phyloP scores from a whole-genome alignment of 2,797 vertebrate species.

The Buceros bicornis region DNA sequence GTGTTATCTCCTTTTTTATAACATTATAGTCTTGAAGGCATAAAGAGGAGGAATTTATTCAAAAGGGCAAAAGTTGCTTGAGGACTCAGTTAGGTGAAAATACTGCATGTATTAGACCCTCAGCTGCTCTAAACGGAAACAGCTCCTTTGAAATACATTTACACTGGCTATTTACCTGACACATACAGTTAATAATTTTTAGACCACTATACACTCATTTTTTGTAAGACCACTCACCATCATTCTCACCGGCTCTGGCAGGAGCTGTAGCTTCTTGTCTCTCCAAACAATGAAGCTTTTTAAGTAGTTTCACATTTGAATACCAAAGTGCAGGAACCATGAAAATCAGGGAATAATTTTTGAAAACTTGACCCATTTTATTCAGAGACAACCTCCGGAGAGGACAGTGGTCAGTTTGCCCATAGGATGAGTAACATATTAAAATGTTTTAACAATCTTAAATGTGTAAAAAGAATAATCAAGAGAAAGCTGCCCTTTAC shows the following conservation, averaged over 20 bases:
- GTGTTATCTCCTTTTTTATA: neutral
- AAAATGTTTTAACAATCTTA: neutral
- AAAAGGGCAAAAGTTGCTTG: neutral
- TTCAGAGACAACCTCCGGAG: neutral
- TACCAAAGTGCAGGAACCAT: neutral
- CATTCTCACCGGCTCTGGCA: neutral
- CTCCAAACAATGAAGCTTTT: neutral
- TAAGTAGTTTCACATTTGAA: neutral
- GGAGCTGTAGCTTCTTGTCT: neutral
- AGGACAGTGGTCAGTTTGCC: neutral
- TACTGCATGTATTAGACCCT: neutral
- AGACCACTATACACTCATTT: neutral
- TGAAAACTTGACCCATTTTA: neutral
- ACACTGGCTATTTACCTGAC: neutral
- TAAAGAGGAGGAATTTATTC: neutral
- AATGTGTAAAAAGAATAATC: neutral
- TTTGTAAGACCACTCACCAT: neutral
- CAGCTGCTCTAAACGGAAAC: neutral
- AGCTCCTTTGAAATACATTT: neutral
- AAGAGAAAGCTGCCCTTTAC: neutral
- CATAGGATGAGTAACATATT: neutral
- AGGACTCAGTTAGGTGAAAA: neutral
- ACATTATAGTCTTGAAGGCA: neutral
- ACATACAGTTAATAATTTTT: neutral
- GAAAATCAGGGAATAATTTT: neutral